A percentile compares a stretch with the other conserved stretches of the same genome.
Conservation (phyloP, 64 coral and sea anemone species). For the Stichodactyla helianthus region DNA sequence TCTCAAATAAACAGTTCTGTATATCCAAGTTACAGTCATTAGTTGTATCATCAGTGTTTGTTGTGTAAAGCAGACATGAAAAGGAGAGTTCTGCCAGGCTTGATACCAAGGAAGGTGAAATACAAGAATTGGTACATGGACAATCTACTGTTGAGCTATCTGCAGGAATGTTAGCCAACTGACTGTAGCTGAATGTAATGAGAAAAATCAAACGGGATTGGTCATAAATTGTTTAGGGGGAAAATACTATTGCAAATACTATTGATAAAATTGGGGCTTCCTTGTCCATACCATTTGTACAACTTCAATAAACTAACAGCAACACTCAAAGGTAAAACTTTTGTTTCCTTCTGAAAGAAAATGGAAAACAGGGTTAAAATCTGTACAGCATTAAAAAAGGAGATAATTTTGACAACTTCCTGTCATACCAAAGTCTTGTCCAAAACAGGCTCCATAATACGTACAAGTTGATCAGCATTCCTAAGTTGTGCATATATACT, state of each 20-base stretch:
- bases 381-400: not conserved
- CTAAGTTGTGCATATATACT: not conserved
- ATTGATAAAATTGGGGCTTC: not conserved
- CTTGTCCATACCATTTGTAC: constrained; percentile 10
- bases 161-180: not conserved
- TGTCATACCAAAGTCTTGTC: not conserved
- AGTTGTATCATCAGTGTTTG: not conserved
- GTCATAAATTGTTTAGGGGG: too few species aligned
- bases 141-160: not conserved
- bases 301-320: constrained; percentile 23
- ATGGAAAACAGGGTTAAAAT: not conserved
- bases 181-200: not conserved
- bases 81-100: constrained; percentile 20
- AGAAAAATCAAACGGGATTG: not conserved
- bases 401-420: not conserved
- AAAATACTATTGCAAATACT: not conserved
- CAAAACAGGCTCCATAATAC: not conserved
- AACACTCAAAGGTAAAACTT: constrained; percentile 30
- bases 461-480: not conserved
- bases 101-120: not conserved
- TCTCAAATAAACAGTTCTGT: not conserved
- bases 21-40: not conserved
- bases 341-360: constrained; percentile 17
- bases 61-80: constrained; percentile 21
- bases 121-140: not conserved